A percentile compares a stretch with the other conserved stretches of the same genome.
These are phyloP conservation scores for Cepaea hortensis DNA, from an alignment of 2,888 invertebrate genomes.

Conservation along the genomic window DNA sequence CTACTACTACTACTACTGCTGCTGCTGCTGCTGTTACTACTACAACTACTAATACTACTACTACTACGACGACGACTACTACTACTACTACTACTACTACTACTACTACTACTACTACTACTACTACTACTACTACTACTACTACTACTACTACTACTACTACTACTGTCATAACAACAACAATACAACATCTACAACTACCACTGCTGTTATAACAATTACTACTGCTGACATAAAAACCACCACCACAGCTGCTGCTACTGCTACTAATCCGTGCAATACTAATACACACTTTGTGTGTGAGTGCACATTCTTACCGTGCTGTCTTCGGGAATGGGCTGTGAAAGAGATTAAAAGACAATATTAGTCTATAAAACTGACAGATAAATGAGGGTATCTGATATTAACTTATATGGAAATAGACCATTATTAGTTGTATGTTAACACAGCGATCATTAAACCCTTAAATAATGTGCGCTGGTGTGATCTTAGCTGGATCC, in stretches of 20 bases:
- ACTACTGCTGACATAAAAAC: too few relatives aligned
- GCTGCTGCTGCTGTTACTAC: slow-evolving; percentile 27
- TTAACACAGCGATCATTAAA: too few relatives aligned
- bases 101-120: neutral
- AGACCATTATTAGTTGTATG: too few relatives aligned
- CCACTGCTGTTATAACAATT: too few relatives aligned
- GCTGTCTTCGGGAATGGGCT: slow-evolving; percentile 12
- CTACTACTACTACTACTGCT: slow-evolving; percentile 34
- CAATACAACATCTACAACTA: too few relatives aligned
- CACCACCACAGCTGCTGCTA: too few relatives aligned
- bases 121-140: slow-evolving; percentile 22
- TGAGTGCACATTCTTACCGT: neutral
- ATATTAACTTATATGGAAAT: too few relatives aligned
- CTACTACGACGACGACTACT: slow-evolving; percentile 36
- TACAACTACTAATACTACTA: slow-evolving; percentile 35
- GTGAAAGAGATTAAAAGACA: neutral
- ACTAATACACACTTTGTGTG: too few relatives aligned
- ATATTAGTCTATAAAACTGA: neutral
- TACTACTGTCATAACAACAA: neutral
- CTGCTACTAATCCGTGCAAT: too few relatives aligned
- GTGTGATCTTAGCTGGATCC: too few relatives aligned
- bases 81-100: neutral
- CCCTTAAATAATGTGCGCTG: too few relatives aligned
- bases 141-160: slow-evolving; percentile 25
- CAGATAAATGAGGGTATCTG: too few relatives aligned